phyloP scores from a whole-genome alignment of 2,888 invertebrate species.

The Caenorhabditis sp. region DNA sequence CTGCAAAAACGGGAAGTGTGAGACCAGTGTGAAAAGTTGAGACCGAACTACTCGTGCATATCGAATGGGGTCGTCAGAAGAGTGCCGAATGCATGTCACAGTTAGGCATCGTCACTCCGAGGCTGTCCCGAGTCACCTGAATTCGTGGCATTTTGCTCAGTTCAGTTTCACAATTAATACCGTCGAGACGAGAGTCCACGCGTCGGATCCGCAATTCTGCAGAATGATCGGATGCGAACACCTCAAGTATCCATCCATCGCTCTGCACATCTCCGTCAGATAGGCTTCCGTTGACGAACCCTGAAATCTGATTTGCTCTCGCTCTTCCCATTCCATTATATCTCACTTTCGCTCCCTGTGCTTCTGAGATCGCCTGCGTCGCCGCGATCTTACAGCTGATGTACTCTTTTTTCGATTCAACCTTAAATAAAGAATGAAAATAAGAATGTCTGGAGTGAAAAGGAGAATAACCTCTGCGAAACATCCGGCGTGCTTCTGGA shows the following conservation, averaged over 20 bases:
- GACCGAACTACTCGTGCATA: conserved; percentile 17
- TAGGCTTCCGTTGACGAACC: conserved; percentile 65
- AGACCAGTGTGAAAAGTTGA: conserved; percentile 33
- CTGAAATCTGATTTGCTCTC: conserved; percentile 43
- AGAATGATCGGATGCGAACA: conserved; percentile 78
- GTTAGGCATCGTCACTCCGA: conserved; percentile 72
- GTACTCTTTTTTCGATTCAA: conserved; percentile 75
- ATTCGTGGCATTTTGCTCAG: too few relatives aligned
- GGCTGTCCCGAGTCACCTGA: conserved; percentile 70
- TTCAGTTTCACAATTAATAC: conserved; percentile 49
- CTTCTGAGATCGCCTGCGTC: conserved; percentile 73
- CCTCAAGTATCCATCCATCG: conserved; percentile 77
- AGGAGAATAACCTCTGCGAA: conserved; percentile 73
- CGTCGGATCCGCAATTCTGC: conserved; percentile 73
- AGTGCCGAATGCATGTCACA: conserved; percentile 69
- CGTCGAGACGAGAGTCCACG: conserved; percentile 77
- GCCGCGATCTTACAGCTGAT: conserved; percentile 75
- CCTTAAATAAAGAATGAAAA: conserved; percentile 45
- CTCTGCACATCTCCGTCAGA: conserved; percentile 72
- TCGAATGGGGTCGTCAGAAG: conserved; percentile 39
- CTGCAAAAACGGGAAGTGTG: not conserved
- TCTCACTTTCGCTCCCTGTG: conserved; percentile 68
- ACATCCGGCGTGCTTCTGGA: conserved; percentile 77
- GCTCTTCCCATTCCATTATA: not conserved
- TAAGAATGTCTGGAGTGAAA: not conserved